Evolutionary conservation across 64 coral and sea anemone species (phyloP), one percentile per base, ranked within the genome.

Genomic region (Stichodactyla helianthus): DNA sequence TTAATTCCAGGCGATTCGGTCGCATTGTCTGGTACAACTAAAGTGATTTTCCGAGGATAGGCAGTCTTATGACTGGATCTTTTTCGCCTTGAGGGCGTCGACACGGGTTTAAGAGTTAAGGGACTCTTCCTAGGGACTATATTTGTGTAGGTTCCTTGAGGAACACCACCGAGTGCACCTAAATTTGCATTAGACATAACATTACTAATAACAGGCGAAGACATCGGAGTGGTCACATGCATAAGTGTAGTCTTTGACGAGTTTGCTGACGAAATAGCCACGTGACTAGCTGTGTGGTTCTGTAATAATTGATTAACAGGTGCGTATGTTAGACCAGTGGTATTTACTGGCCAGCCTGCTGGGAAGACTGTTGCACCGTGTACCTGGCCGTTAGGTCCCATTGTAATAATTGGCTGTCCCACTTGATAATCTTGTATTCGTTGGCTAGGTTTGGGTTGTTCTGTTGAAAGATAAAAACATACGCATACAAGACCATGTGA

Each of bases 281-380:
- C 10, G 51, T 81, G 31, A 81, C 78, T 22, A 58, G 54, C 15
- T 5, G 59, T 62, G 83, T 84, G 17, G 17, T 84, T 84, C 31
- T 84, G 83, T 84, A 84, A 59, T 84, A 84, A 62, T 84, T 84
- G 83, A 84, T 55, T 84, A 18, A 84, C 83, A 15, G 83, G 83
- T 7, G 83, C 54, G 31, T 84, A 84, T 9, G 83, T 84, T 18
- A 84, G 54, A 35, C 83, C 83, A 16, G 83, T 7, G 18, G 83
- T 23, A 84, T 84, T 84, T 35, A 63, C 54, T 15, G 83, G 83
- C 83, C 83, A 84, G 44, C 83, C 83, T 53, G 83, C 55, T 10
- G 83, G 54, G n/a, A 84, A 26, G 2, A 84, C 53, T 26, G 83
- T 63, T 7, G 83, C 83, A 54, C 83, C 25, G 6, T 84, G 83